Evolutionary conservation across 2,888 invertebrate genomes (phyloP), one percentile per base, ranked within the genome.

Genomic region (Toxonevra muliebris): DNA sequence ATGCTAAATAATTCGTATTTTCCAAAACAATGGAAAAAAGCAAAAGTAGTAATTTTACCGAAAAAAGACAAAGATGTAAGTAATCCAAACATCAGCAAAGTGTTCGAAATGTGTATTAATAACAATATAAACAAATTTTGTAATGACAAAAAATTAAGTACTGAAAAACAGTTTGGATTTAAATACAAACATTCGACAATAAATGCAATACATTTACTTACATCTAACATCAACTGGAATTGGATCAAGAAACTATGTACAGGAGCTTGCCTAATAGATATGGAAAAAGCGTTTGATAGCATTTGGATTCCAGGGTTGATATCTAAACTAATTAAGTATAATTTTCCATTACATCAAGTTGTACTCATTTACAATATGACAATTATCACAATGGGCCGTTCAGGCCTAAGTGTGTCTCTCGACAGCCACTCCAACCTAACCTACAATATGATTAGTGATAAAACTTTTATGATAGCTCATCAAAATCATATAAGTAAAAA

Each of bases 21-120:
- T 50, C 57, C 64, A 2, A 7, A 45, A 30, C n/a, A 45, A n/a
- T 68, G 68, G 61, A 64, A 68, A 57, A 55, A 17, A n/a, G 60
- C 68, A 9, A 60, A 63, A 53, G 40, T 63, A 15, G n/a, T 60
- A n/a, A 12, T 63, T 43, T 20, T 63, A 59, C 30, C 19, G 1
- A 68, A 63, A 45, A 52, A 30, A 10, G 52, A 52, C 52, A 53
- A 52, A 40, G 11, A 30, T 42, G 17, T 52, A 2, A 48, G 15
- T 17, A 45, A 40, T 19, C 41, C 40, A 45, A 57, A 52, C 20
- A 57, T 50, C 20, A 48, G 57, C 13, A 52, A 62, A 20, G 40
- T 69, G 59, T 65, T 45, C 45, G 65, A 62, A 54, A 61, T 17
- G 1, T 55, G 55, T 19, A 20, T 61, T 15, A 61, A 61, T 41